Evolutionary conservation across 2,113 vertebrate species (phyloP).

Genomic region (Vimba vimba): DNA sequence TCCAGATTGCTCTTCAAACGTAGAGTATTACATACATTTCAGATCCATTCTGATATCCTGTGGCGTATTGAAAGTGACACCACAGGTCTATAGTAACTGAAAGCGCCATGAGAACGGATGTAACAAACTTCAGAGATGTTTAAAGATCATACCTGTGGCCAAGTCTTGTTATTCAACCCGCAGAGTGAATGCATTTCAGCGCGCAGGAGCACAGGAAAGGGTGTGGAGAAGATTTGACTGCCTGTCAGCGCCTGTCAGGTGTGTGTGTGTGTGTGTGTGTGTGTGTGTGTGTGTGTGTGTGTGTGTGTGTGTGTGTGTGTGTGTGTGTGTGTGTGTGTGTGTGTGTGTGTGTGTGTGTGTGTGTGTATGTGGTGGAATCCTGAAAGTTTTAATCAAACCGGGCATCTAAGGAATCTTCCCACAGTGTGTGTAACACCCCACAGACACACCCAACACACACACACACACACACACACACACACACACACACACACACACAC

Average conservation of each 20-base stretch:
- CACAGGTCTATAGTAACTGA: conserved; percentile 40
- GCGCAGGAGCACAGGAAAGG: conserved; percentile 48
- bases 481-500: conserved; percentile 35
- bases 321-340: conserved; percentile 36
- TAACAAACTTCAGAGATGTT: conserved; percentile 41
- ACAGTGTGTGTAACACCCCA: conserved; percentile 50
- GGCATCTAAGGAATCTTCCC: conserved; percentile 63
- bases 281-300: conserved; percentile 35
- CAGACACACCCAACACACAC: conserved; percentile 34
- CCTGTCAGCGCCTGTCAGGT: conserved; percentile 70
- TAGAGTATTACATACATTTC: background rate
- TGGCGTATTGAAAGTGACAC: conserved; percentile 36
- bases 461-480: background rate
- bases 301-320: conserved; percentile 34
- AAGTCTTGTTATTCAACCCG: conserved; percentile 51
- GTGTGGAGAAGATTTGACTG: conserved; percentile 59
- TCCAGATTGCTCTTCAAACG: background rate
- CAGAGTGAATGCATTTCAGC: conserved; percentile 40
- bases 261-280: conserved; percentile 40
- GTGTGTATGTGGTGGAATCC: conserved; percentile 19
- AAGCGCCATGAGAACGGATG: conserved; percentile 48
- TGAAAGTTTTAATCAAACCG: conserved; percentile 56
- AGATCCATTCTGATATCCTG: conserved; percentile 29
- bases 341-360: conserved; percentile 44
- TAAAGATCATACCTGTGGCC: conserved; percentile 54